Percentiles rank a stretch among this genome's conserved stretches.
Evolutionary conservation across 2,797 vertebrate species (phyloP).

Genomic region (Emydoidea blandingii): DNA sequence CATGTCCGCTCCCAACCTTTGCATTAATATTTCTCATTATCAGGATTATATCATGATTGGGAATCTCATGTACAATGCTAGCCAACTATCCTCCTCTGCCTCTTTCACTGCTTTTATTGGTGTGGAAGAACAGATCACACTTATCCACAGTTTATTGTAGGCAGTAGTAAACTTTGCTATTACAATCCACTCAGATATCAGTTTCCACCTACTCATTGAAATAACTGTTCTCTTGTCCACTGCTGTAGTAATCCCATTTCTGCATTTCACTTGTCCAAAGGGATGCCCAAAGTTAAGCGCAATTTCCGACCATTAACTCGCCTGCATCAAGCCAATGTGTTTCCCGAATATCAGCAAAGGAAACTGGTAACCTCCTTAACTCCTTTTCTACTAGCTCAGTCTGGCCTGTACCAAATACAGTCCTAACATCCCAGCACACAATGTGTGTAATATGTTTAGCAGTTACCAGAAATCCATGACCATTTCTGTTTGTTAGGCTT

Average conservation of each 20-base stretch:
- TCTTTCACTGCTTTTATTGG: background rate
- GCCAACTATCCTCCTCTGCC: background rate
- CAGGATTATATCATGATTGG: background rate
- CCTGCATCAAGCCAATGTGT: background rate
- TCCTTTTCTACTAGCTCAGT: background rate
- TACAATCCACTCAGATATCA: background rate
- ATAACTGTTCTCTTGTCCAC: background rate
- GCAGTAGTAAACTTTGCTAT: background rate
- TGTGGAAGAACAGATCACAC: background rate
- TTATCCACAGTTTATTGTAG: background rate
- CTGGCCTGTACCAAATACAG: background rate
- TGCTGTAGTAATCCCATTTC: background rate
- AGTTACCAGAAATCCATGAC: background rate
- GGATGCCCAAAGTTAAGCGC: too few relatives aligned
- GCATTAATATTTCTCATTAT: background rate
- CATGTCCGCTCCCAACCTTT: background rate
- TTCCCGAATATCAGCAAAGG: background rate
- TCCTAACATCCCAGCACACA: background rate
- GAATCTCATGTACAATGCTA: background rate
- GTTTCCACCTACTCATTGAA: background rate
- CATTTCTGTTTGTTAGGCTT: background rate
- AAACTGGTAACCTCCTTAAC: background rate
- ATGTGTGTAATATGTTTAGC: background rate
- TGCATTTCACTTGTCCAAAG: background rate
- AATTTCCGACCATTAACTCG: background rate